These are phyloP conservation scores for Mohoua ochrocephala DNA, from an alignment of 2,113 vertebrate species.

Conservation along the genomic window DNA sequence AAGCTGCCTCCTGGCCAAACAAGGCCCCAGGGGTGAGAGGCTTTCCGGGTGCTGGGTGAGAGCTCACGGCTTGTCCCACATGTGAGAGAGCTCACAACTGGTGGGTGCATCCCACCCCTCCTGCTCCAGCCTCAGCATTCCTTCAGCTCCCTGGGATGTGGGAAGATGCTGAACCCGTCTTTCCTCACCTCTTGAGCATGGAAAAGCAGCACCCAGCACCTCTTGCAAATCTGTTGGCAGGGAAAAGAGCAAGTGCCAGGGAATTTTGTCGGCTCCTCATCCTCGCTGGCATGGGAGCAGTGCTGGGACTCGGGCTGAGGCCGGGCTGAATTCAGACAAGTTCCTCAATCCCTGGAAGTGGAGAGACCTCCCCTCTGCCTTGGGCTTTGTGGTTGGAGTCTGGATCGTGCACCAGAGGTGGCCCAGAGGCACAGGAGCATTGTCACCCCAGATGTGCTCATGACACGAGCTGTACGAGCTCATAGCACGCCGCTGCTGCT, in stretches of 20 bases:
- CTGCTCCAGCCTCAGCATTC: not conserved
- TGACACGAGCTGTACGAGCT: accelerated
- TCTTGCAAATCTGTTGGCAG: not conserved
- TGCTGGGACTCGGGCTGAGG: not conserved
- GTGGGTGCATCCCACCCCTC: not conserved
- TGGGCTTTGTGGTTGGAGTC: not conserved
- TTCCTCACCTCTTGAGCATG: not conserved
- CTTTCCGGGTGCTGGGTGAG: not conserved
- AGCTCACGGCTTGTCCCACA: not conserved
- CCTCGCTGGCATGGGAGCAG: not conserved
- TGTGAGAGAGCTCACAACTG: not conserved
- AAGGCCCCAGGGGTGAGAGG: not conserved
- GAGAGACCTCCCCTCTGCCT: not conserved
- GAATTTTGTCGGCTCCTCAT: not conserved
- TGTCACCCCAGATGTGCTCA: not conserved
- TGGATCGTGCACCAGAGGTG: not conserved
- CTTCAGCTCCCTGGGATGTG: not conserved
- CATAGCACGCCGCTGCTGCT: not conserved
- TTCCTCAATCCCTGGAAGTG: not conserved
- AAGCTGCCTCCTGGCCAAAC: not conserved
- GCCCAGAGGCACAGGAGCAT: not conserved
- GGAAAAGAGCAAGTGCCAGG: not conserved
- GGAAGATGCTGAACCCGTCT: not conserved
- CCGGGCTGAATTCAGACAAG: not conserved
- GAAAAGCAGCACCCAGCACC: not conserved